A percentile compares a stretch with the other conserved stretches of the same genome.
These are phyloP conservation scores for Chymomyza costata DNA, from an alignment of 1,140 invertebrate species.

Conservation along the genomic window DNA sequence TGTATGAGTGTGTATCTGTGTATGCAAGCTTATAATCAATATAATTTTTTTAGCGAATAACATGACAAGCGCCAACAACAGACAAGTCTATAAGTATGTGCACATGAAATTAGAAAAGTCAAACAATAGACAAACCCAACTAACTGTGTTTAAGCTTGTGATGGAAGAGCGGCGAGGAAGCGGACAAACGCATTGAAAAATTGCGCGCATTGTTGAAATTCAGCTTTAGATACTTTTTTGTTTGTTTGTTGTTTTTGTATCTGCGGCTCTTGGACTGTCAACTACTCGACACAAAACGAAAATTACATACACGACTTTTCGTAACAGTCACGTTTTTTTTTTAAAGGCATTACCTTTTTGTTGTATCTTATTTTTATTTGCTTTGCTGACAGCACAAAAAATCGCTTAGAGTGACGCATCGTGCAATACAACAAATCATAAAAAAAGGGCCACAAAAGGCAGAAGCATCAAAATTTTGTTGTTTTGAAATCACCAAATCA, in stretches of 20 bases:
- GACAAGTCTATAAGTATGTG: too few species aligned
- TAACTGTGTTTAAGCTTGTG: constrained; percentile 31
- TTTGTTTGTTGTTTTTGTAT: constrained; percentile 1
- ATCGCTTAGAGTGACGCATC: constrained; percentile 49
- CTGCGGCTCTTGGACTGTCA: constrained; percentile 35
- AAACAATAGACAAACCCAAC: constrained; percentile 26
- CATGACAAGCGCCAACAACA: too few species aligned
- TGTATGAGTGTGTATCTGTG: background rate
- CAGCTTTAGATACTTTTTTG: constrained; percentile 2
- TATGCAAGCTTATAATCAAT: constrained; percentile 21
- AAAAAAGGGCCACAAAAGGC: constrained; percentile 7
- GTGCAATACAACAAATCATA: constrained; percentile 47
- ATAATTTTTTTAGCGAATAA: background rate
- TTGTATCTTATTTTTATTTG: constrained; percentile 48
- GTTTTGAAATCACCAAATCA: constrained; percentile 50
- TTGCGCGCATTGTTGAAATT: constrained; percentile 53
- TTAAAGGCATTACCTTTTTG: too few species aligned
- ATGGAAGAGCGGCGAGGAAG: too few species aligned
- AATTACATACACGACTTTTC: constrained; percentile 67
- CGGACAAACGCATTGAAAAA: constrained; percentile 58
- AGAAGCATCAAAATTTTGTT: constrained; percentile 9
- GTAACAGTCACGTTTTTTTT: constrained; percentile 65
- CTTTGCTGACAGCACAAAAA: constrained; percentile 60
- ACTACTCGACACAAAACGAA: constrained; percentile 49
- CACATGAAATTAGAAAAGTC: constrained; percentile 18